These are phyloP conservation scores for Cirrhinus molitorella DNA, from an alignment of 2,797 vertebrate genomes.

Conservation along the genomic window DNA sequence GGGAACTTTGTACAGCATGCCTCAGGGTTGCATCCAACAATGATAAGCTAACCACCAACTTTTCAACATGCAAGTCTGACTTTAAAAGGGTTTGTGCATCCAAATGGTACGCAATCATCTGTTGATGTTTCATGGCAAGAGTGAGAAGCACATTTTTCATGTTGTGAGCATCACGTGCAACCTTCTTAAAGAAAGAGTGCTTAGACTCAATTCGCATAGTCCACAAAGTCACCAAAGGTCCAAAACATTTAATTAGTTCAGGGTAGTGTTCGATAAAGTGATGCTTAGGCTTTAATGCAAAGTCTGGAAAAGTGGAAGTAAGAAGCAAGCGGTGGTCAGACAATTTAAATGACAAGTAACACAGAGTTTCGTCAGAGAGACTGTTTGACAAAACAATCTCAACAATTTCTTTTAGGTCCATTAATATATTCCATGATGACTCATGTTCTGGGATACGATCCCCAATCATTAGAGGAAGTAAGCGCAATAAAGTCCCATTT, in stretches of 20 bases:
- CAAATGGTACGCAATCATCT: not conserved
- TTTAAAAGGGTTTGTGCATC: not conserved
- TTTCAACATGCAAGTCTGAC: not conserved
- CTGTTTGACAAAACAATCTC: not conserved
- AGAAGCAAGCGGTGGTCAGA: not conserved
- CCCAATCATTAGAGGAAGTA: slow-evolving; percentile 27
- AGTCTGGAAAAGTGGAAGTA: not conserved
- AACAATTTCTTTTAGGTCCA: slow-evolving; percentile 14
- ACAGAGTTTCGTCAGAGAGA: slow-evolving; percentile 18
- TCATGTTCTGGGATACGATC: not conserved
- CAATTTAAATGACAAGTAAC: slow-evolving; percentile 12
- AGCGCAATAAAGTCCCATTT: slow-evolving; percentile 22
- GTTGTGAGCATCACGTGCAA: not conserved
- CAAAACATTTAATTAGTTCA: not conserved
- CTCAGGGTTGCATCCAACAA: slow-evolving; percentile 2
- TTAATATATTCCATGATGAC: slow-evolving; percentile 14
- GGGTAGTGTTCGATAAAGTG: slow-evolving; percentile 37
- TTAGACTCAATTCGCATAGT: not conserved
- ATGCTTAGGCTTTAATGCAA: slow-evolving; percentile 3
- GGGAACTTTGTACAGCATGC: slow-evolving; percentile 29
- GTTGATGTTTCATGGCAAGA: not conserved
- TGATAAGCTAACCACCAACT: not conserved
- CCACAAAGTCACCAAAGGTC: not conserved
- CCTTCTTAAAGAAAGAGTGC: not conserved
- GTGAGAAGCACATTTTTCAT: not conserved